phyloP scores from a whole-genome alignment of 2,113 vertebrate species.

The Chionis minor region DNA sequence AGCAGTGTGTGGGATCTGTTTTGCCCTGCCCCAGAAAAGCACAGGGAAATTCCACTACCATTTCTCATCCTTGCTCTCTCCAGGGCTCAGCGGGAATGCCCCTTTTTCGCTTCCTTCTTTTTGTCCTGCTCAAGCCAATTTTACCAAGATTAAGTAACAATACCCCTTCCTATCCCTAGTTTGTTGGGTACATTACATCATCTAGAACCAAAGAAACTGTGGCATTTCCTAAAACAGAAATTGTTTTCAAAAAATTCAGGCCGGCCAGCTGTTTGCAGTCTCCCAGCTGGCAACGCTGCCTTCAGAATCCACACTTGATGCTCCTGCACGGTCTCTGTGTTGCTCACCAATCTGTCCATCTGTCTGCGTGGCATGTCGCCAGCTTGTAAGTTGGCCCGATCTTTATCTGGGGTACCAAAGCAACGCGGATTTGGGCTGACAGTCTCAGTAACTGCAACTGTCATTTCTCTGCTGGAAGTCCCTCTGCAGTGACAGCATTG shows the following conservation, averaged over 20 bases:
- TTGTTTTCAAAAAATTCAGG: not conserved
- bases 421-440: not conserved
- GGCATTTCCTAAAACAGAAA: not conserved
- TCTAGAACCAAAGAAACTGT: not conserved
- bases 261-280: constrained; percentile 32
- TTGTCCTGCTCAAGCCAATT: not conserved
- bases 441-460: not conserved
- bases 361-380: not conserved
- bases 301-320: not conserved
- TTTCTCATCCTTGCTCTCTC: not conserved
- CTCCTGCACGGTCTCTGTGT: not conserved
- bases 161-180: not conserved
- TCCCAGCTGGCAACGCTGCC: not conserved
- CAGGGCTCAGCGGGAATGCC: not conserved
- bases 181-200: not conserved
- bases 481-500: not conserved
- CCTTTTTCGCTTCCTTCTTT: not conserved
- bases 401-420: not conserved
- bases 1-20: not conserved
- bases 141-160: not conserved
- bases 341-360: constrained; percentile 3
- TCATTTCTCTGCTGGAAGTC: not conserved
- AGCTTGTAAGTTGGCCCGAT: not conserved
- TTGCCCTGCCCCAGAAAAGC: not conserved
- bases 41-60: not conserved